Base-by-base conservation (phyloP, 2,797 vertebrate species). In the Octomys mimax region DNA sequence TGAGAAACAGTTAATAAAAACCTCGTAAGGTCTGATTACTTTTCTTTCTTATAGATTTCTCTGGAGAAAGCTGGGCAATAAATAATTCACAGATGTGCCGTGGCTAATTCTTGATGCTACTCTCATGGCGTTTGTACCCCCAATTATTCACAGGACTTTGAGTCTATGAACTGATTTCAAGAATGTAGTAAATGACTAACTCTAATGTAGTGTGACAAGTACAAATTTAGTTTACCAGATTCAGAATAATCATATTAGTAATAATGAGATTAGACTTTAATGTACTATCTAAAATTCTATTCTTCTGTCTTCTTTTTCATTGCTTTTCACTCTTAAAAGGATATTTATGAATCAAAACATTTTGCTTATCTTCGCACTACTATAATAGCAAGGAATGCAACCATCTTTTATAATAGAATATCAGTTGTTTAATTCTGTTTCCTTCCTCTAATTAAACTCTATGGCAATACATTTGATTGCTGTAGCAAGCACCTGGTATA, bases 401-500 rank as follows among this genome's bases (percentile, higher is more conserved):
- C 10, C 14, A 21, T 54, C 6, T 5, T 52, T 93, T 7, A 49
- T 26, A 16, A 46, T 14, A 54, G 4, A 83, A 46, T 83, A 93
- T 54, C 64, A 12, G 42, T 75, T 89, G 33, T 16, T 77, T 14
- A 82, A 26, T 66, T 82, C 26, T 92, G 10, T 62, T 75, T 57
- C 22, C 33, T 33, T 79, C 71, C 42, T 81, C 11, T n/a, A 33
- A 85, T 36, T 16, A 54, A 66, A 82, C 66, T 66, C 4, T 22
- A 75, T 54, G 24, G 19, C 26, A n/a, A 36, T 39, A 19, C 14
- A 39, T 64, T 86, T 75, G 12, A 62, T 31, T 82, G 26, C 28
- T 75, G 6, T 4, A 75, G 3, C 1, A 4, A 66, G 4, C 0
- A 75, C 6, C 2, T 16, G 42, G 18, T 31, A 9, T 42, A 1